These are phyloP conservation scores for Plemyria rubiginata DNA, from an alignment of 2,888 invertebrate species.

Conservation along the genomic window DNA sequence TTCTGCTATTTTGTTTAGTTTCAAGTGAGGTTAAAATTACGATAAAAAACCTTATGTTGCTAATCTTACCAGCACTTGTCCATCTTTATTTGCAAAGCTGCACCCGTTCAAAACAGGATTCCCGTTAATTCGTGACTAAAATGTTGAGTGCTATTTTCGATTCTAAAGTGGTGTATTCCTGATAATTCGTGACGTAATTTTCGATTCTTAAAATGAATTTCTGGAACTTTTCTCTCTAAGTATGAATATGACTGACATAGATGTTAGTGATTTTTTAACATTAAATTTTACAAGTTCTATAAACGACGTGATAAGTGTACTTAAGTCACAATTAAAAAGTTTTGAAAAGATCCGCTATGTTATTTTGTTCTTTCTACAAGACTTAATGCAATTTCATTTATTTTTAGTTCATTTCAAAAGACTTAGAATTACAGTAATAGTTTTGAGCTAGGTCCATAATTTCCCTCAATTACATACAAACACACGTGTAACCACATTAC, in stretches of 20 bases:
- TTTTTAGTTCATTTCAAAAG: too few relatives aligned
- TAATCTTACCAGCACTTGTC: background rate
- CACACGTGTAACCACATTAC: slow-evolving; percentile 29
- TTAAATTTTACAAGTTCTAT: too few relatives aligned
- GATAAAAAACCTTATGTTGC: background rate
- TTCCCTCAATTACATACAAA: background rate
- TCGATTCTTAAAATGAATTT: slow-evolving; percentile 19
- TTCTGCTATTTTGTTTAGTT: too few relatives aligned
- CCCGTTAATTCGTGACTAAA: slow-evolving; percentile 29
- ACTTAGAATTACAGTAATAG: too few relatives aligned
- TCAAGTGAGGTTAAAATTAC: background rate
- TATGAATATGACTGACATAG: background rate
- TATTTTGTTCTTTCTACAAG: too few relatives aligned
- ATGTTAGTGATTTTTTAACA: background rate
- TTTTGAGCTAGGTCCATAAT: too few relatives aligned
- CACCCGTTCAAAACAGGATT: slow-evolving; percentile 16
- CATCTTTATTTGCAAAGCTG: slow-evolving; percentile 7
- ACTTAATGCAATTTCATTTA: too few relatives aligned
- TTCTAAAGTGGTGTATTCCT: slow-evolving; percentile 18
- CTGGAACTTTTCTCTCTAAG: background rate
- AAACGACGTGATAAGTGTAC: too few relatives aligned
- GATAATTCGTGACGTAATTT: slow-evolving; percentile 30
- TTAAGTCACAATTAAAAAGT: too few relatives aligned
- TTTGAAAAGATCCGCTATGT: too few relatives aligned
- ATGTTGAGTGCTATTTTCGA: slow-evolving; percentile 29